Conservation (phyloP, 1,140 invertebrate genomes). For the Magallana ariakensis region DNA sequence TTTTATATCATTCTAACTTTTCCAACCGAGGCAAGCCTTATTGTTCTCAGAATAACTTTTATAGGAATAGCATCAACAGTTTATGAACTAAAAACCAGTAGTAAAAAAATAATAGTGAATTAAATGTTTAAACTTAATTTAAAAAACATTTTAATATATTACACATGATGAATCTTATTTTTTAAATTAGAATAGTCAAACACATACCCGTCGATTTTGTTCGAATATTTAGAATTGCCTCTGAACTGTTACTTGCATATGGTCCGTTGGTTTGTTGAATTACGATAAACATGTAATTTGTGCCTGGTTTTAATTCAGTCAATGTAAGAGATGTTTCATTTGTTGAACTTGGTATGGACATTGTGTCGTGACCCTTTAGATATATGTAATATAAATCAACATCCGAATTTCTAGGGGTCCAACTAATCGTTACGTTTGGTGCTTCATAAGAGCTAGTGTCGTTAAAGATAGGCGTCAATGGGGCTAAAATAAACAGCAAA, state of each 20-base stretch:
- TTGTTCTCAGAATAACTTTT: too few species aligned
- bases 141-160: too few species aligned
- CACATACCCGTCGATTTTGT: neutral
- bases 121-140: too few species aligned
- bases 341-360: neutral
- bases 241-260: neutral
- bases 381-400: neutral
- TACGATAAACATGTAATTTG: neutral
- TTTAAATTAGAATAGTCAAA: too few species aligned
- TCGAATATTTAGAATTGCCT: neutral
- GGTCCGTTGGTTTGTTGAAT: neutral
- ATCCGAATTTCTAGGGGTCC: neutral
- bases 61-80: too few species aligned
- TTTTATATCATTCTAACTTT: too few species aligned
- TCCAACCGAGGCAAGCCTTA: too few species aligned
- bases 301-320: neutral
- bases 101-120: too few species aligned
- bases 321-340: neutral
- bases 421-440: neutral
- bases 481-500: neutral
- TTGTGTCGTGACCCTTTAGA: neutral
- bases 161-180: too few species aligned
- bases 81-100: too few species aligned
- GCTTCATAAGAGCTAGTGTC: neutral
- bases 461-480: neutral